Conservation (phyloP, 2,797 vertebrate species). For the Lepilemur septentrionalis region DNA sequence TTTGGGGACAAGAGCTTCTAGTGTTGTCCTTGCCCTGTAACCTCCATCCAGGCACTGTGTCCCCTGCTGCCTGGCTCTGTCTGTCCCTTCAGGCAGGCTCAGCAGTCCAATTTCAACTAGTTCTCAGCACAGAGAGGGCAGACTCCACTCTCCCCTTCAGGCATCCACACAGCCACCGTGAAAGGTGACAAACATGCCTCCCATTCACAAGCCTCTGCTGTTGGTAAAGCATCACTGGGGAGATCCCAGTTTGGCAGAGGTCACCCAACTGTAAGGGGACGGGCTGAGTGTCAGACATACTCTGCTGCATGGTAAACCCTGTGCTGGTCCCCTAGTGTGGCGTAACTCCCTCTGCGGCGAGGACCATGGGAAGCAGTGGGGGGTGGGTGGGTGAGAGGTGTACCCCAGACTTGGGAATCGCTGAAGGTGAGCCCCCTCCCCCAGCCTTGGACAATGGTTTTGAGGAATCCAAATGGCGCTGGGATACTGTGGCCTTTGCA, state of each 20-base stretch:
- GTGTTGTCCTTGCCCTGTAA: neutral
- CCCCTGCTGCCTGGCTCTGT: neutral
- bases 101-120: neutral
- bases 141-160: neutral
- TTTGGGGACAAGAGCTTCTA: constrained; percentile 2
- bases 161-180: neutral
- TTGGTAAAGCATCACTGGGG: neutral
- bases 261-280: neutral
- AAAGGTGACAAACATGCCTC: neutral
- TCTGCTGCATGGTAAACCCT: too few species aligned
- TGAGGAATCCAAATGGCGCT: neutral
- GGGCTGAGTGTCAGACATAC: neutral
- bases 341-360: neutral
- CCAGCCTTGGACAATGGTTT: neutral
- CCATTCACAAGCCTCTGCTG: neutral
- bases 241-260: neutral
- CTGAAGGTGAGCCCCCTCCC: neutral
- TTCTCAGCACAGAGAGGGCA: neutral
- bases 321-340: accelerated
- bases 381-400: neutral
- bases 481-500: neutral
- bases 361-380: neutral
- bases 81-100: neutral
- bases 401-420: neutral
- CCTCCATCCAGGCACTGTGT: neutral